Evolutionary conservation across 2,797 vertebrate species (phyloP), one percentile per base, ranked within the genome.

Genomic region (Sebastes hopkinsi): DNA sequence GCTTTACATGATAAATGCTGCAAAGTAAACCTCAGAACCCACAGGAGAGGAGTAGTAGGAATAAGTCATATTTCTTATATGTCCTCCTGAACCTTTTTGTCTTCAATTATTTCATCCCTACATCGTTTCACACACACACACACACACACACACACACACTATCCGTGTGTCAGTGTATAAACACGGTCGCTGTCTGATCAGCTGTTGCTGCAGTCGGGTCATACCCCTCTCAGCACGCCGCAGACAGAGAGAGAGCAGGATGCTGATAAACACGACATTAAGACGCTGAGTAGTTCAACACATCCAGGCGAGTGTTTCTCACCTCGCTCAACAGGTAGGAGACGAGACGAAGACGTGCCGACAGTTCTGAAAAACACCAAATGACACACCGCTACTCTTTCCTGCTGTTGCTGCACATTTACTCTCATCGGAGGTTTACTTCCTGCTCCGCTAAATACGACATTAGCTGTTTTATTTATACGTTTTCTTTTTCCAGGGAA

Each of bases 141-240:
- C 27, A 27, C 23, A 36, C 2, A 11, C 29, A 29, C 29, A 78
- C 13, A 58, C 38, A 55, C 20, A 22, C 23, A 8, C 64, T 6
- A 3, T 64, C 66, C 52, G 68, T 79, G 58, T 30, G 6, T 38
- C 56, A 34, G 68, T 72, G n/a, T 32, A 18, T 42, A 56, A 79
- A 83, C 74, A 71, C 36, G 13, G 16, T 29, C 1, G 4, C 27
- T 20, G 75, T 38, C 84, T 81, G 79, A 90, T 88, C 75, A 77
- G 67, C 77, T 81, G 84, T 76, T 80, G 81, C 71, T 74, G 64
- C 67, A 11, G 69, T 72, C 60, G 5, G 81, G 81, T 89, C 87
- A 80, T 29, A 71, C 22, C 56, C 70, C 58, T 59, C 85, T 58
- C 79, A 82, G 82, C 72, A 61, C 4, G 75, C 52, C 20, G n/a